phyloP scores from a whole-genome alignment of 2,113 vertebrate genomes.

The Lipotes vexillifer region DNA sequence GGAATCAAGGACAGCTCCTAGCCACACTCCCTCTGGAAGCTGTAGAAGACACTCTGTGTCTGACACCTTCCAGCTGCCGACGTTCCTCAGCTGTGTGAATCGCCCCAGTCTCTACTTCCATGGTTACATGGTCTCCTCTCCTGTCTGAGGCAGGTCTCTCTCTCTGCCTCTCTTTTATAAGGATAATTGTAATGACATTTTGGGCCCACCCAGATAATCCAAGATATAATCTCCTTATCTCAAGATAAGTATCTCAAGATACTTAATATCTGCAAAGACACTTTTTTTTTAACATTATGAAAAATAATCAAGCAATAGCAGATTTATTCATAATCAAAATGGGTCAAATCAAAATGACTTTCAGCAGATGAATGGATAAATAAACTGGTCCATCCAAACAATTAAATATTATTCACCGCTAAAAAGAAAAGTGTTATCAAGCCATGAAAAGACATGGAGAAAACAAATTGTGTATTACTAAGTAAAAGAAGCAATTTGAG shows the following conservation, averaged over 20 bases:
- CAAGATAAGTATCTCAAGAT: no score
- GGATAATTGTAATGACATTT: not conserved
- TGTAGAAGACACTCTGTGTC: not conserved
- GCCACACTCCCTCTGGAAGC: not conserved
- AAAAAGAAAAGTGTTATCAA: not conserved
- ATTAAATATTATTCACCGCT: not conserved
- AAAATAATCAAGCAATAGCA: not conserved
- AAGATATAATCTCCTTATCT: not conserved
- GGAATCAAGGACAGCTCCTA: not conserved
- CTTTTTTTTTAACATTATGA: not conserved
- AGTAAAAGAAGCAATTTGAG: not conserved
- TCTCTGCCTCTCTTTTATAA: not conserved
- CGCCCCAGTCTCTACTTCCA: not conserved
- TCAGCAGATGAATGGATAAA: not conserved
- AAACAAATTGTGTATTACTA: no score
- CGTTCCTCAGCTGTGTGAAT: not conserved
- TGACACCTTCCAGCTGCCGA: not conserved
- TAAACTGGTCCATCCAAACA: not conserved
- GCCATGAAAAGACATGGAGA: not conserved
- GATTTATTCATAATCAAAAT: not conserved
- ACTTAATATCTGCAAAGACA: not conserved
- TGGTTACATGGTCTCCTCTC: not conserved
- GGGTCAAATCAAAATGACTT: not conserved
- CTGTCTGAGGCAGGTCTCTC: not conserved
- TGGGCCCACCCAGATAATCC: not conserved